Evolutionary conservation across 2,113 vertebrate genomes (phyloP).

Genomic region (Sinocyclocheilus grahami): DNA sequence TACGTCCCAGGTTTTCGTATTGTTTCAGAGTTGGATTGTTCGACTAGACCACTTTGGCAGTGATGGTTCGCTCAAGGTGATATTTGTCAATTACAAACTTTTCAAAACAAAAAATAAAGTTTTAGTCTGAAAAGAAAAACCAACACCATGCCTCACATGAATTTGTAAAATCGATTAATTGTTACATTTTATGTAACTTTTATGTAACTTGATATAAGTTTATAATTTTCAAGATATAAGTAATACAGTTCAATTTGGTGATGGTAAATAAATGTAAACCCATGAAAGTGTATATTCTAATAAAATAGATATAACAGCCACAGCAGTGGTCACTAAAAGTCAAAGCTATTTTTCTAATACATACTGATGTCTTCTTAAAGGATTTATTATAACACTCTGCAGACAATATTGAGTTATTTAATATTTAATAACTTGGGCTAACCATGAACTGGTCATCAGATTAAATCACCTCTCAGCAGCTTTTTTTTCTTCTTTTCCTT

Average conservation of each 20-base stretch:
- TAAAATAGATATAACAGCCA: neutral
- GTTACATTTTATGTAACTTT: neutral
- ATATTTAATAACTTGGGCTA: neutral
- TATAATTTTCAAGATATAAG: neutral
- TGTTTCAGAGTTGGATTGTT: neutral
- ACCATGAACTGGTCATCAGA: neutral
- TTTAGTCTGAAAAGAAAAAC: conserved; percentile 9
- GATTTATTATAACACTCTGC: neutral
- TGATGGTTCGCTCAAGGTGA: conserved; percentile 33
- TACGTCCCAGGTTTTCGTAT: conserved; percentile 6
- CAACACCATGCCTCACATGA: neutral
- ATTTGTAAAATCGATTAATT: neutral
- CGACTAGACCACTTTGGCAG: conserved; percentile 18
- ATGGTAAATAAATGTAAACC: neutral
- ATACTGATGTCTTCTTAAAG: neutral
- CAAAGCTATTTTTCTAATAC: neutral
- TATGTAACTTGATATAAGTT: too few species aligned
- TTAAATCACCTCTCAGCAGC: too few species aligned
- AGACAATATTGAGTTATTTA: neutral
- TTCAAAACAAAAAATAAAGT: conserved; percentile 10
- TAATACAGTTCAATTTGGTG: neutral
- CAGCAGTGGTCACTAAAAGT: neutral
- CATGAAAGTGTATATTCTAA: neutral
- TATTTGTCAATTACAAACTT: conserved; percentile 32
- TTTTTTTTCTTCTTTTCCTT: too few species aligned